Evolutionary conservation across 2,888 invertebrate genomes (phyloP).

Genomic region (Melieria omissa): DNA sequence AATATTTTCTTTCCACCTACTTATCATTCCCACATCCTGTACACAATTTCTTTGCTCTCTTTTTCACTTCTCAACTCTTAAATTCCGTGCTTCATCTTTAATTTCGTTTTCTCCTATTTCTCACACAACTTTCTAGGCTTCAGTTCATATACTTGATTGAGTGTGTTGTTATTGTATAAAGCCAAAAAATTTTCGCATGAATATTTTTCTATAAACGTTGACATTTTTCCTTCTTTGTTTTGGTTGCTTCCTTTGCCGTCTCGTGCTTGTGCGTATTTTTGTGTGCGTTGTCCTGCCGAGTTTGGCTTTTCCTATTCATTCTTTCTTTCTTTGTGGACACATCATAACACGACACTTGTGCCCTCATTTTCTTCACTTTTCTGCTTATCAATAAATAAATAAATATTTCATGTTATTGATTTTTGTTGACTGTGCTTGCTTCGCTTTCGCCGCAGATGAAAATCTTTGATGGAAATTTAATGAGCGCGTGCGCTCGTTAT

Average conservation of each 20-base stretch:
- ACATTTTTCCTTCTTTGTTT: neutral
- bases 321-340: neutral
- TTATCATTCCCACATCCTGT: too few species aligned
- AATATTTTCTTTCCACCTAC: too few species aligned
- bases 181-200: slow-evolving; percentile 16
- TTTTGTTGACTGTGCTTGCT: slow-evolving; percentile 7
- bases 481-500: slow-evolving; percentile 6
- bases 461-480: slow-evolving; percentile 30
- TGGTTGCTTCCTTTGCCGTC: neutral
- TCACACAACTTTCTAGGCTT: too few species aligned
- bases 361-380: neutral
- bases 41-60: too few species aligned
- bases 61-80: too few species aligned
- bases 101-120: too few species aligned
- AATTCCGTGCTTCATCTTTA: too few species aligned
- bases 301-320: too few species aligned
- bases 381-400: slow-evolving; percentile 29
- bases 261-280: too few species aligned
- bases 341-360: neutral
- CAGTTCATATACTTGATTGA: too few species aligned
- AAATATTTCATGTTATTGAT: slow-evolving; percentile 27
- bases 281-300: too few species aligned
- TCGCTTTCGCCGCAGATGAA: slow-evolving; percentile 1
- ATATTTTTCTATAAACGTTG: slow-evolving; percentile 20
- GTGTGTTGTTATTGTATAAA: neutral